Conservation (phyloP, 2,113 vertebrate genomes). For the Scomber colias region DNA sequence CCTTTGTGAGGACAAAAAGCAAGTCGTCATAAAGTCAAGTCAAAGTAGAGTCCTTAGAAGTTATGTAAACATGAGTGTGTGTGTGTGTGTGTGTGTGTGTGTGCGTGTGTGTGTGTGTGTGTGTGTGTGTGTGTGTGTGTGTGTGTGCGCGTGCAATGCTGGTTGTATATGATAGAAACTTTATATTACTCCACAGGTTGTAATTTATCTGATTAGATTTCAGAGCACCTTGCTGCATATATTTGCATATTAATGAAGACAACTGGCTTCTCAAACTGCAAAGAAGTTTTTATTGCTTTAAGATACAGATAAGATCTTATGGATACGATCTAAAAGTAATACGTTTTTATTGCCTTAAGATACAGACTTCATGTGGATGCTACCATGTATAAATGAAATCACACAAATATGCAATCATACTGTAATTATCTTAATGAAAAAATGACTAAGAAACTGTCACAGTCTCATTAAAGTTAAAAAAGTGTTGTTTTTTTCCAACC, state of each 20-base stretch:
- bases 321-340: not conserved
- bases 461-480: no score
- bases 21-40: no score
- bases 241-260: slow-evolving; percentile 22
- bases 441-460: no score
- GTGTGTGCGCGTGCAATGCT: not conserved
- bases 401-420: not conserved
- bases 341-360: slow-evolving; percentile 1
- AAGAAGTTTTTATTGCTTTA: not conserved
- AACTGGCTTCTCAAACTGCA: not conserved
- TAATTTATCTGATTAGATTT: slow-evolving; percentile 30
- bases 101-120: no score
- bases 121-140: no score
- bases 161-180: not conserved
- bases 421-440: not conserved
- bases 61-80: no score
- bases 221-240: not conserved
- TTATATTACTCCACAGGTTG: slow-evolving; percentile 4
- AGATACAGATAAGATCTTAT: not conserved
- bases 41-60: no score
- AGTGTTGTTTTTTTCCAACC: no score
- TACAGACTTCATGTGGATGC: not conserved
- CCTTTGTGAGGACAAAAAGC: no score
- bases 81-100: no score
- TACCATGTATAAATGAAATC: not conserved